These are phyloP conservation scores for Nomada ferruginata DNA, from an alignment of 2,888 invertebrate species.

Conservation along the genomic window DNA sequence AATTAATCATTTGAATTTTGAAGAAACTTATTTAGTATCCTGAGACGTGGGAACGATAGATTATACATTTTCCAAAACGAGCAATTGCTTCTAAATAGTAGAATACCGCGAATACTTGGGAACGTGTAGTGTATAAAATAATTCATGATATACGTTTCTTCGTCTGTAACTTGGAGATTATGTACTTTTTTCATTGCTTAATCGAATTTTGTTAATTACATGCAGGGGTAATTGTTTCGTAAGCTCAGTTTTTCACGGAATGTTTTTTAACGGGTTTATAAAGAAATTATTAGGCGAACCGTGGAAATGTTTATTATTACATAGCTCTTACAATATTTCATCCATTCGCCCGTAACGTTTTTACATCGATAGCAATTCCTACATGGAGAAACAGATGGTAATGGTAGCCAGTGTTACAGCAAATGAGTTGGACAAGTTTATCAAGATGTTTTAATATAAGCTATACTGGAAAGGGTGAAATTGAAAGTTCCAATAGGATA, in stretches of 20 bases:
- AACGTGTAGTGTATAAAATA: neutral
- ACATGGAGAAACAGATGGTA: neutral
- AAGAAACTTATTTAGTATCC: neutral
- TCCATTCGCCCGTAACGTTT: neutral
- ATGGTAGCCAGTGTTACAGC: neutral
- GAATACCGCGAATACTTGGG: neutral
- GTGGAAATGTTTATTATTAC: slow-evolving; percentile 37
- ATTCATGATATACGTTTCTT: slow-evolving; percentile 5
- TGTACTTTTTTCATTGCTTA: neutral
- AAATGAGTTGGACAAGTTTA: slow-evolving; percentile 9
- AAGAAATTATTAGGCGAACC: neutral
- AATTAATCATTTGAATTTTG: slow-evolving; percentile 14
- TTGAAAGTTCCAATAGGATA: slow-evolving; percentile 21
- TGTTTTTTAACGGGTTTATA: slow-evolving; percentile 44
- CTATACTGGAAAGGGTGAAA: neutral
- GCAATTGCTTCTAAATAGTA: slow-evolving; percentile 5
- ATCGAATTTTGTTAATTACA: slow-evolving; percentile 8
- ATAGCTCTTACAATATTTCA: slow-evolving; percentile 13
- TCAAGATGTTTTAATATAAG: slow-evolving; percentile 8
- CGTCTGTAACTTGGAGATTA: slow-evolving; percentile 14
- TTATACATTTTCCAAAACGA: neutral
- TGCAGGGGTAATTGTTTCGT: slow-evolving; percentile 25
- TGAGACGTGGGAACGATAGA: neutral
- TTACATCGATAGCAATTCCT: neutral
- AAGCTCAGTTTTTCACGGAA: slow-evolving; percentile 46